Percentiles rank a stretch among this genome's conserved stretches.
These are phyloP conservation scores for Phyto melanocephala DNA, from an alignment of 2,888 invertebrate genomes.

Conservation along the genomic window DNA sequence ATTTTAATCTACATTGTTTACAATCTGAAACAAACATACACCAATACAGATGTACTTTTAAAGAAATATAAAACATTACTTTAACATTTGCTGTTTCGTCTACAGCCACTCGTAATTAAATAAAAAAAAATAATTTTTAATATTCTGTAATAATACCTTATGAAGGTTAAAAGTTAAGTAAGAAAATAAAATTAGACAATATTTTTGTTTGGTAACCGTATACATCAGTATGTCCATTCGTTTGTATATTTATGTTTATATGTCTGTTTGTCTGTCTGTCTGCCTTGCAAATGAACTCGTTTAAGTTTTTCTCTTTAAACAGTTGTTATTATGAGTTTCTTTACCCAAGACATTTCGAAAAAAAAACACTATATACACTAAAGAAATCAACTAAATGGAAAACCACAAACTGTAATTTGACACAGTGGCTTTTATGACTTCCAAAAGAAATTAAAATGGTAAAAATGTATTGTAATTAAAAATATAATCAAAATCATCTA, in stretches of 20 bases:
- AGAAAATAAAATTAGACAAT: constrained; percentile 53
- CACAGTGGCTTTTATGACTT: constrained; percentile 59
- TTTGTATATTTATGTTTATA: too few species aligned
- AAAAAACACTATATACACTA: neutral
- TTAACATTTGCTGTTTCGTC: too few species aligned
- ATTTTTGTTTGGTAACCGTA: too few species aligned
- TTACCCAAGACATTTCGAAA: neutral
- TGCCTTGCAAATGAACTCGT: neutral
- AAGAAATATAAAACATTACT: neutral
- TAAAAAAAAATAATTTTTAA: neutral
- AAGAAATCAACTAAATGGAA: neutral
- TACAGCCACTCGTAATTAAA: too few species aligned
- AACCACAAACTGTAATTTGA: constrained; percentile 49
- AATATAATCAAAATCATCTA: neutral
- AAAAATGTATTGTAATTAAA: neutral
- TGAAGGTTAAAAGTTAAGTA: constrained; percentile 63
- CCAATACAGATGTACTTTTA: neutral
- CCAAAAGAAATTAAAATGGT: constrained; percentile 21
- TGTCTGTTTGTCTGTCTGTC: too few species aligned
- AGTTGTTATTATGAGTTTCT: neutral
- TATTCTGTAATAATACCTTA: constrained; percentile 28
- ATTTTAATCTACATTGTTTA: neutral
- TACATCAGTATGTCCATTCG: too few species aligned
- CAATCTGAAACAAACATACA: neutral
- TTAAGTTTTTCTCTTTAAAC: neutral